A percentile compares a stretch with the other conserved stretches of the same genome.
Evolutionary conservation across 2,888 invertebrate species (phyloP).

Genomic region (Heteromurus nitidus): DNA sequence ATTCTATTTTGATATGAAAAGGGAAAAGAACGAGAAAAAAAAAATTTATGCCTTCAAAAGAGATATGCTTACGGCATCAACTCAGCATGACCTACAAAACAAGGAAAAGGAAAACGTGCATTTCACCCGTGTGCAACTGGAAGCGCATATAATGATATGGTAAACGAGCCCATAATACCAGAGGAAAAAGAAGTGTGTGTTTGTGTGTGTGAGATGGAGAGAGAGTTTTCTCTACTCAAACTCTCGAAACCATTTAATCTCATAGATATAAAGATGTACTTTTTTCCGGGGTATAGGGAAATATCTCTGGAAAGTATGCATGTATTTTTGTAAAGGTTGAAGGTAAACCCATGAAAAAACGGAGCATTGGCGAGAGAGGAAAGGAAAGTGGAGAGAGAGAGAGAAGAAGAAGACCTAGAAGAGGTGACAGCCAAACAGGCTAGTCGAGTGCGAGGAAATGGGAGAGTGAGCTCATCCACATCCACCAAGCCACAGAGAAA

Average conservation of each 20-base stretch:
- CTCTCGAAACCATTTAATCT: background rate
- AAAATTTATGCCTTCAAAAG: background rate
- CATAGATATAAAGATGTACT: background rate
- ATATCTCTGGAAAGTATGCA: constrained; percentile 10
- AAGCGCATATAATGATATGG: too few species aligned
- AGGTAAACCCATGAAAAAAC: constrained; percentile 58
- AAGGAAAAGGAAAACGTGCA: too few species aligned
- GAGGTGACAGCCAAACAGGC: constrained; percentile 58
- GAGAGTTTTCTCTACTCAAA: background rate
- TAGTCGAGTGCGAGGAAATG: background rate
- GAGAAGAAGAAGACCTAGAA: constrained; percentile 56
- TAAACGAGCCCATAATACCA: too few species aligned
- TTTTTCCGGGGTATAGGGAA: background rate
- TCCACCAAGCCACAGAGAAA: constrained; percentile 19
- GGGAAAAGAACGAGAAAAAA: background rate
- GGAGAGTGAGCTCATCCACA: constrained; percentile 16
- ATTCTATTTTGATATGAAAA: background rate
- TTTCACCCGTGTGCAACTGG: too few species aligned
- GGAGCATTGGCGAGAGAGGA: constrained; percentile 40
- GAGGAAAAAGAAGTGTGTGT: background rate
- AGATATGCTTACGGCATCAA: background rate
- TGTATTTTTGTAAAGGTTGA: constrained; percentile 61
- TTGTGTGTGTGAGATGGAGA: background rate
- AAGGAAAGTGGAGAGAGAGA: constrained; percentile 49
- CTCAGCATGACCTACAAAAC: too few species aligned